Conservation (phyloP, 2,113 vertebrate species). For the Fregata magnificens region DNA sequence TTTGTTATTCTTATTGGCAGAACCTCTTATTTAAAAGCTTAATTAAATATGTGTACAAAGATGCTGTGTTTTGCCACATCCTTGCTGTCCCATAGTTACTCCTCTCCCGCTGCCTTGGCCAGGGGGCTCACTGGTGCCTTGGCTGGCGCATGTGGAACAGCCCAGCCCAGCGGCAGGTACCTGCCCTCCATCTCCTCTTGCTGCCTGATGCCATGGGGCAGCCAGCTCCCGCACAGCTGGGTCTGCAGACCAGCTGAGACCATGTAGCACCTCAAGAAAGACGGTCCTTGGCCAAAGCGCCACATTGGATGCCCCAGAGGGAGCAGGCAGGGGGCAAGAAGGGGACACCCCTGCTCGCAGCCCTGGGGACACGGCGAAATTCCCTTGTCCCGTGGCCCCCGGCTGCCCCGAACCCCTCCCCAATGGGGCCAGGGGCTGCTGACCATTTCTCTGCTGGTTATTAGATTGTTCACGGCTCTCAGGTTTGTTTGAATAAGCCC, state of each 20-base stretch:
- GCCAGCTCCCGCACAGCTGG: background rate
- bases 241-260: background rate
- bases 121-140: background rate
- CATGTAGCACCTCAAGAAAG: background rate
- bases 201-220: background rate
- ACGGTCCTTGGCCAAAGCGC: rapidly evolving
- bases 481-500: constrained; percentile 81
- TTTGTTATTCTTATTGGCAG: background rate
- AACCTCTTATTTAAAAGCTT: background rate
- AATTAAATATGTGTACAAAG: background rate
- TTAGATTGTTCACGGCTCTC: constrained; percentile 85
- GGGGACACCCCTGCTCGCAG: background rate
- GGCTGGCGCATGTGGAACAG: rapidly evolving
- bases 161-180: background rate
- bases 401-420: background rate
- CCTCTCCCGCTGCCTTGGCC: background rate
- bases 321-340: background rate
- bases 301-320: rapidly evolving
- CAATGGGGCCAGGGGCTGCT: background rate
- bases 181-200: background rate
- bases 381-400: background rate
- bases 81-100: background rate
- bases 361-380: background rate
- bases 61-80: background rate
- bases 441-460: constrained; percentile 74